A percentile compares a stretch with the other conserved stretches of the same genome.
Conservation (phyloP, 2,888 invertebrate species). For the Dione juno region DNA sequence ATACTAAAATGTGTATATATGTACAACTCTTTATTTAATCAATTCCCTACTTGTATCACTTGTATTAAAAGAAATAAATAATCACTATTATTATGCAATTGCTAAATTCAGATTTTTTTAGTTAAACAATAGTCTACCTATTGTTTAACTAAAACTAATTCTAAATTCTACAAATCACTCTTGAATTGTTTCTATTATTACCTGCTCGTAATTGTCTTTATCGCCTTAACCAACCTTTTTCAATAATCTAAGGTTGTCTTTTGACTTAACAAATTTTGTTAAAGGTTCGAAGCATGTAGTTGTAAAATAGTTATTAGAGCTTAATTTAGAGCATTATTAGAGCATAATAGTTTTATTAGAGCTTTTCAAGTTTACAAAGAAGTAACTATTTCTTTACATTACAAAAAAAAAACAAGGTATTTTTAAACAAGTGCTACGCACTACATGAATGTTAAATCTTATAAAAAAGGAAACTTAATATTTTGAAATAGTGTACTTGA, state of each 20-base stretch:
- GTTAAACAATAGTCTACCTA: no score
- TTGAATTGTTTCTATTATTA: slow-evolving; percentile 3
- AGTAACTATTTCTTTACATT: not conserved
- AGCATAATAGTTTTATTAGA: slow-evolving; percentile 22
- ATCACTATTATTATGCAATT: no score
- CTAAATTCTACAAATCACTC: not conserved
- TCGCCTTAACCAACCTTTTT: slow-evolving; percentile 30
- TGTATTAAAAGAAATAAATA: no score
- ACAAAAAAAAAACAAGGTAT: not conserved
- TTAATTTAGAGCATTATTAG: no score
- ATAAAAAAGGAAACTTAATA: not conserved
- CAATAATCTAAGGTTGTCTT: slow-evolving; percentile 28
- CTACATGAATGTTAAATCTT: not conserved
- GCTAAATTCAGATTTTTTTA: no score
- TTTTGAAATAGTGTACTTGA: not conserved
- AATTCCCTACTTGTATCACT: no score
- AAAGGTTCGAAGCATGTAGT: slow-evolving; percentile 18
- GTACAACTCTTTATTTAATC: no score
- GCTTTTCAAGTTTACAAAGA: not conserved
- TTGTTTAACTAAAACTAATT: no score
- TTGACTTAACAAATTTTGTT: slow-evolving; percentile 23
- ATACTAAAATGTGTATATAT: no score
- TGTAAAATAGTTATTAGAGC: slow-evolving; percentile 14
- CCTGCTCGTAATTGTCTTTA: slow-evolving; percentile 22
- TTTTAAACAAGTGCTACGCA: not conserved